Conservation (phyloP, 2,888 invertebrate genomes). For the Tipula lateralis region DNA sequence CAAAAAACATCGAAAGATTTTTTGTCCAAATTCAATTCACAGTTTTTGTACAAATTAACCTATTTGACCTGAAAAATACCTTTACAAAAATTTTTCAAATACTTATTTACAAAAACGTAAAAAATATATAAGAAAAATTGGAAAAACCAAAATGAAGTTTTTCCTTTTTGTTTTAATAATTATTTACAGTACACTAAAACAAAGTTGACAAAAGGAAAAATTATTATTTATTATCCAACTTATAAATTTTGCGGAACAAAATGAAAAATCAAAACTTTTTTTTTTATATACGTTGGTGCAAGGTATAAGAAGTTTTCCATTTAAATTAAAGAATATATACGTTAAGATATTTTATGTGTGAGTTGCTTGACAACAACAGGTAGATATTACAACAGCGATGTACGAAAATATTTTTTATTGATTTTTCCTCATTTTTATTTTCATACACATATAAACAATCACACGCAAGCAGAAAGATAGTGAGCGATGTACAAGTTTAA, state of each 20-base stretch:
- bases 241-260: background rate
- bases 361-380: background rate
- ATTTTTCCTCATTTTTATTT: background rate
- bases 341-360: background rate
- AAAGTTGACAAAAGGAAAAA: background rate
- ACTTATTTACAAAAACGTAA: background rate
- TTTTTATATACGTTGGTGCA: background rate
- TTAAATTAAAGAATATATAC: background rate
- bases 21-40: background rate
- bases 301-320: background rate
- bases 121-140: background rate
- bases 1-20: background rate
- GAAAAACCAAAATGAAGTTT: background rate
- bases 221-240: background rate
- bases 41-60: background rate
- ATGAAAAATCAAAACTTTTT: background rate
- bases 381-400: background rate
- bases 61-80: slow-evolving; percentile 5
- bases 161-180: background rate
- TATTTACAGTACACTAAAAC: background rate
- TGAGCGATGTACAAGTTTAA: background rate
- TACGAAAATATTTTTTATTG: background rate
- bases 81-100: background rate
- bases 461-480: background rate
- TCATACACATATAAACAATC: background rate